Evolutionary conservation across 2,888 invertebrate species (phyloP), one percentile per base, ranked within the genome.

Genomic region (Hedya salicella): DNA sequence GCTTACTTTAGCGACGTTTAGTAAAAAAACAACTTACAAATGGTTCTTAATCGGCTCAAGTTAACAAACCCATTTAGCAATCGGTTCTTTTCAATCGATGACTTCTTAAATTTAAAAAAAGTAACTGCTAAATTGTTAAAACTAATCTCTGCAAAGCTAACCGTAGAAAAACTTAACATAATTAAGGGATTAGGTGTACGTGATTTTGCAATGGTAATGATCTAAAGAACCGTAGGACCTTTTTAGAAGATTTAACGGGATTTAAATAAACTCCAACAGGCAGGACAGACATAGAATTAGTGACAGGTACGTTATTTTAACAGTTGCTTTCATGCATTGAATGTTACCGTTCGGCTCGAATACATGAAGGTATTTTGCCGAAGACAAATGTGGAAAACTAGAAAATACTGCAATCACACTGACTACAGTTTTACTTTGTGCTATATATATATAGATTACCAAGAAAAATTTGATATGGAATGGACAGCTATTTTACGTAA

Each of bases 121-220:
- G 21, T 44, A 56, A 44, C 30, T 44, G 30, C 44, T 42, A 3
- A 42, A 42, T 14, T 19, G 6, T 13, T 19, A 52, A 52, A 40
- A 17, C 39, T 19, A 9, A 0, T 17, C 17, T 52, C 3, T 5
- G 42, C 13, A 56, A 39, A 44, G 30, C 6, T 25, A 44, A 44
- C 44, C 44, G 42, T 44, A 44, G 40, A 52, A 32, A 6, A 36
- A 56, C n/a, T n/a, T 25, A 56, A 56, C 42, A 44, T 30, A 44
- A 30, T 56, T 42, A 56, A 44, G 56, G 16, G 44, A 56, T 56
- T 44, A 30, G 30, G 30, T 1, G 17, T 1, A 17, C 16, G 11
- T n/a, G 39, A 42, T 44, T 56, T 56, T 56, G 44, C 44, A 11
- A 11, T 40, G n/a, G 5, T 17, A 44, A 13, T 42, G 42, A 54